Evolutionary conservation across 2,113 vertebrate genomes (phyloP), one percentile per base, ranked within the genome.

Genomic region (Oceanodroma tethys): DNA sequence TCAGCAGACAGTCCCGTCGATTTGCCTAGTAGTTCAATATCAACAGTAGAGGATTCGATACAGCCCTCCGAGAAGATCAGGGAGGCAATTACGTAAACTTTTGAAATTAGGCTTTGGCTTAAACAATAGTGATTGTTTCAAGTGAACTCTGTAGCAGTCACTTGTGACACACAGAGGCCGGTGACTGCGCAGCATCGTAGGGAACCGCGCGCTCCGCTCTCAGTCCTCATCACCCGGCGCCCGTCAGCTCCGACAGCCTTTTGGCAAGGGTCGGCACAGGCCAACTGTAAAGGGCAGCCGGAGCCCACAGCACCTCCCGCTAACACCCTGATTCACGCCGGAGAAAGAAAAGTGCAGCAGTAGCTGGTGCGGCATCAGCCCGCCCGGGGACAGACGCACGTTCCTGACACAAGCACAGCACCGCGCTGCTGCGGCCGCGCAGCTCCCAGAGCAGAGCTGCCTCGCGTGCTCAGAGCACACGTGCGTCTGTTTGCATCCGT

Each of bases 161-260:
- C 38, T 16, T 1, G 18, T 8, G 45, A 68, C 2, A 3, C 13
- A 5, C 29, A 7, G 10, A 3, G 68, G 48, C 16, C 12, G 25
- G 30, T 5, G 73, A 19, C 29, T 5, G 4, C 11, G 26, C n/a
- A 48, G 71, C 71, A 13, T 16, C 9, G 2, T 0, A 11, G 40
- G 53, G 45, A 58, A 14, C 25, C 9, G 1, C 2, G 13, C 11
- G 0, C 16, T 26, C 40, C 23, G 1, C 32, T 5, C 30, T 25
- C 2, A 1, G 17, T 40, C 47, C 66, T 25, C 47, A 2, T 7
- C n/a, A 3, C 38, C 82, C 66, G 2, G 27, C 10, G 8, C 52
- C 13, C 50, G 10, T 1, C 10, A 1, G 53, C 48, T 75, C 76
- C 2, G 2, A 8, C 50, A 43, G 59, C 55, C 20, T 52, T n/a